Percentiles rank a stretch among this genome's conserved stretches.
These are phyloP conservation scores for Furcifer pardalis DNA, from an alignment of 2,797 vertebrate species.

Conservation along the genomic window DNA sequence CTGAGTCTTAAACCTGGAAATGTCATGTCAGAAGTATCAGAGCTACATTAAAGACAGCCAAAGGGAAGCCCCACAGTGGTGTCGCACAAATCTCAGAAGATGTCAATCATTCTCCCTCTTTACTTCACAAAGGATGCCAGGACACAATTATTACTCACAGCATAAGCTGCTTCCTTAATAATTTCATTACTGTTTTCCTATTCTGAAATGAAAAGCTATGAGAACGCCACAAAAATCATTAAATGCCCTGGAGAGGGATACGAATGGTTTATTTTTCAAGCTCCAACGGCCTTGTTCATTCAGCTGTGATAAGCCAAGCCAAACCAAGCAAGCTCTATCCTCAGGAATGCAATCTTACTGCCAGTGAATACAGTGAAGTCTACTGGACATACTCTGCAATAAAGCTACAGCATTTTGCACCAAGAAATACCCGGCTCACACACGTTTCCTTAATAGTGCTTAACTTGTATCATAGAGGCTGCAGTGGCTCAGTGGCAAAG, in stretches of 20 bases:
- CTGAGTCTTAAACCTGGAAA: conserved; percentile 49
- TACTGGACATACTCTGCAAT: background rate
- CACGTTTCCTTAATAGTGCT: background rate
- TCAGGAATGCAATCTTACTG: background rate
- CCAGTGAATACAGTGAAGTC: background rate
- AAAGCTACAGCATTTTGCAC: background rate
- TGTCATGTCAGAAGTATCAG: conserved; percentile 44
- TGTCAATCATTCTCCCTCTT: conserved; percentile 55
- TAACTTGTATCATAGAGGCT: background rate
- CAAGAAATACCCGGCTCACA: background rate
- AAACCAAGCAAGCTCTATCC: background rate
- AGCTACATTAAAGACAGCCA: conserved; percentile 46
- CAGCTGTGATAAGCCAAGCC: background rate
- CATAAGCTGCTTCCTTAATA: background rate
- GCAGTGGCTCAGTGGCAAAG: too few species aligned
- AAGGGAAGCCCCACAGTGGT: conserved; percentile 49
- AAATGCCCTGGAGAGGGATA: background rate
- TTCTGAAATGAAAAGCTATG: background rate
- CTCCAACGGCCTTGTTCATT: background rate
- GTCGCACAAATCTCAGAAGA: conserved; percentile 57
- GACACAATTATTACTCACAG: conserved; percentile 10
- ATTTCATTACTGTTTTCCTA: background rate
- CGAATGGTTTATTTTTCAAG: background rate
- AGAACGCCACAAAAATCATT: background rate
- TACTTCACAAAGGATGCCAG: conserved; percentile 32